A percentile compares a stretch with the other conserved stretches of the same genome.
phyloP scores from a whole-genome alignment of 1,140 invertebrate species.

The Calliphora vicina region DNA sequence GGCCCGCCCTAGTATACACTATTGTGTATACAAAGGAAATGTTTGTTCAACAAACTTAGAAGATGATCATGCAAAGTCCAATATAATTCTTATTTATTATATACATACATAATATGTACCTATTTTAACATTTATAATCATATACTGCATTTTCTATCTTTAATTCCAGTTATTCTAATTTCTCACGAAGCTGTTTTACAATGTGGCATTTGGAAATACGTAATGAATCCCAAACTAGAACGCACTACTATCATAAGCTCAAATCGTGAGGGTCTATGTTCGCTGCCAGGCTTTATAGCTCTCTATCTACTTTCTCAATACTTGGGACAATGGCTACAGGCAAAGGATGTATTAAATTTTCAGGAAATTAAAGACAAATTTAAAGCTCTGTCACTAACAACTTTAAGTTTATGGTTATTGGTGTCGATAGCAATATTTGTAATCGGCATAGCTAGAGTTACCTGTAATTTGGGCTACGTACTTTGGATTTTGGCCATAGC shows the following conservation, averaged over 20 bases:
- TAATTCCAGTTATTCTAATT: constrained; percentile 63
- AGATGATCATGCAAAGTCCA: no score
- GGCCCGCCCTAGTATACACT: no score
- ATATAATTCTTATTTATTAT: no score
- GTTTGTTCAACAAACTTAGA: no score
- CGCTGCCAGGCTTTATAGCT: constrained; percentile 82
- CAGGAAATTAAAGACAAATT: constrained; percentile 50
- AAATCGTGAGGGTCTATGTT: constrained; percentile 90
- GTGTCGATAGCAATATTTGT: constrained; percentile 64
- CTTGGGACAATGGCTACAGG: constrained; percentile 71
- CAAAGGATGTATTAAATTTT: constrained; percentile 54
- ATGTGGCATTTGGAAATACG: constrained; percentile 73
- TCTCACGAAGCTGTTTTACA: constrained; percentile 77
- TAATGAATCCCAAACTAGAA: constrained; percentile 69
- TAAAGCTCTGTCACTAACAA: constrained; percentile 62
- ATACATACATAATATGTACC: no score
- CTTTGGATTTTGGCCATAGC: constrained; percentile 76
- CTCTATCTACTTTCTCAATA: constrained; percentile 80
- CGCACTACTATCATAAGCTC: constrained; percentile 75
- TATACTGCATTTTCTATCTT: background rate
- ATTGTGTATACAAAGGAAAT: no score
- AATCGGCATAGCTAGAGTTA: constrained; percentile 71
- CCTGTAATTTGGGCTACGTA: constrained; percentile 81
- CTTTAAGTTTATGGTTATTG: constrained; percentile 64
- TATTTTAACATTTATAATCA: no score